Base-by-base conservation (phyloP, 2,113 vertebrate genomes). In the Polyodon spathula region DNA sequence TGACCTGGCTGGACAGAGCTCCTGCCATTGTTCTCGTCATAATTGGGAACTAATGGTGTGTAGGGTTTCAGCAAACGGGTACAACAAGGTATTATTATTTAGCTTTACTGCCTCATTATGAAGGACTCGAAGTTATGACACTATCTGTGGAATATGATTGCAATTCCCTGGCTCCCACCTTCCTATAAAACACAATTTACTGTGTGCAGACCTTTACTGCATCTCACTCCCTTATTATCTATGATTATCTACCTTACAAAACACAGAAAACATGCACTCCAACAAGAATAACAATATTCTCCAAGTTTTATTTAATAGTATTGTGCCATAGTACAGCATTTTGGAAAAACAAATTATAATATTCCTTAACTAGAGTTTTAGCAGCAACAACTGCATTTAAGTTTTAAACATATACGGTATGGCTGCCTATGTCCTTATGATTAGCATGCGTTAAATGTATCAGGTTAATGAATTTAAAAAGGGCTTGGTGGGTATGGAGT, bases 1-100 rank as follows among this genome's bases (percentile, higher is more conserved):
- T 77, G 76, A 76, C 83, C 81, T 81, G 68, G 77, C 79, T 72
- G 78, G 71, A 83, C 72, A 71, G 68, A 72, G 76, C 73, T 69
- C 73, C 60, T 68, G 67, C 68, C 65, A 79, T 54, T 54, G 16
- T 54, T 54, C 27, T 16, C n/a, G 5, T 16, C 16, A 5, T 54
- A 54, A 54, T 54, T 54, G 53, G 4, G 53, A 11, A 4, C 16
- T 76, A 76, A 81, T 76, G 76, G 76, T 17, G 54, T 54, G 53
- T 11, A 37, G 53, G 15, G 53, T 54, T 54, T 54, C 53, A 54
- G 53, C 8, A 54, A 54, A 16, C 53, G 16, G 16, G 12, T 54
- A 16, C 16, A 27, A 54, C 53, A 52, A 52, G n/a, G n/a, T 6
- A n/a, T 10, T 52, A 15, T 52, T 10, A 14, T 52, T 14, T n/a